A percentile compares a stretch with the other conserved stretches of the same genome.
These are phyloP conservation scores for Epistrophe grossulariae DNA, from an alignment of 2,888 invertebrate species.

Conservation along the genomic window DNA sequence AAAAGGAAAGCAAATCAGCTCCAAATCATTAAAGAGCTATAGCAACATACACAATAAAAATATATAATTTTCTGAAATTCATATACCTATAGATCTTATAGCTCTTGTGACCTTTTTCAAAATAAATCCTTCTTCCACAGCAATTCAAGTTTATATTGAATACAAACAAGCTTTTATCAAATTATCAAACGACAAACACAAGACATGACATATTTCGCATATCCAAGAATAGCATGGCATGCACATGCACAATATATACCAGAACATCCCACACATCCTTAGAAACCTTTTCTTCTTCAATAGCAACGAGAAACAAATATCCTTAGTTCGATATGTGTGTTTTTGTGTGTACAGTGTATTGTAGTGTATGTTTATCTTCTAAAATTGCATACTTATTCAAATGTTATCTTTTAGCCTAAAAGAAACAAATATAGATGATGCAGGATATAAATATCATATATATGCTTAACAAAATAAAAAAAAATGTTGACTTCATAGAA, in stretches of 20 bases:
- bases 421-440: slow-evolving; percentile 32
- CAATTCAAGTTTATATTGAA: slow-evolving; percentile 7
- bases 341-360: background rate
- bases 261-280: slow-evolving; percentile 4
- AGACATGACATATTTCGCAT: slow-evolving; percentile 1
- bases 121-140: background rate
- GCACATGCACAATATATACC: background rate
- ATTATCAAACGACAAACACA: slow-evolving; percentile 22
- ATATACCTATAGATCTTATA: background rate
- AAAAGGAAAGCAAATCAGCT: background rate
- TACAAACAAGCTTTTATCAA: slow-evolving; percentile 15
- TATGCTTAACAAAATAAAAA: background rate
- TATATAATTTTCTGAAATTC: background rate
- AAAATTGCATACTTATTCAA: slow-evolving; percentile 71
- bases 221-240: background rate
- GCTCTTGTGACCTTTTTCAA: background rate
- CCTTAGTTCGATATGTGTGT: background rate
- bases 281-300: slow-evolving; percentile 1
- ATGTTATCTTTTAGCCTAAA: slow-evolving; percentile 45
- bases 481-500: slow-evolving; percentile 19
- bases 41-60: background rate
- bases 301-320: slow-evolving; percentile 17
- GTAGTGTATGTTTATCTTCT: slow-evolving; percentile 44
- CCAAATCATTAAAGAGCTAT: background rate
- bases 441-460: slow-evolving; percentile 24